Conservation (phyloP, 2,797 vertebrate species). For the Psittacula echo region DNA sequence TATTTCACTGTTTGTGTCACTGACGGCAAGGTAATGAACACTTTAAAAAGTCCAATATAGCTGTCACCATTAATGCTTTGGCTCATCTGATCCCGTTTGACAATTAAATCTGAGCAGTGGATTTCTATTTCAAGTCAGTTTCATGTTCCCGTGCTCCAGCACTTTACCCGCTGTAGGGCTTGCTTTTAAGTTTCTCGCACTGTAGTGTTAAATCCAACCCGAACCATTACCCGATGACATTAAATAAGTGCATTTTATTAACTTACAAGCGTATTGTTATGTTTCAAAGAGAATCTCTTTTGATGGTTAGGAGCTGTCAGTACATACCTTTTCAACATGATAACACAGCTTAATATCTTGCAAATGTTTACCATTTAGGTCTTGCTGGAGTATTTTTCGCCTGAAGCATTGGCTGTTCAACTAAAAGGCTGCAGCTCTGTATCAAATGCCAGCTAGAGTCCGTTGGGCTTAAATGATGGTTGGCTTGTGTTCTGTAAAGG, state of each 20-base stretch:
- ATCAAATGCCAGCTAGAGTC: background rate
- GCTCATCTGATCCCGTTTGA: background rate
- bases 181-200: background rate
- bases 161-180: background rate
- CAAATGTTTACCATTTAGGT: background rate
- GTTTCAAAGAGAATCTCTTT: background rate
- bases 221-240: background rate
- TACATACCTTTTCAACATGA: accelerated
- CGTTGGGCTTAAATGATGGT: background rate
- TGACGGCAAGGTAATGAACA: background rate
- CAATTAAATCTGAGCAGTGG: background rate
- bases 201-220: background rate
- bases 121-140: background rate
- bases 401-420: background rate
- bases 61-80: background rate
- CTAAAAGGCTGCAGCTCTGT: background rate
- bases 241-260: background rate
- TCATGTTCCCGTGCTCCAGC: background rate
- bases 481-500: background rate
- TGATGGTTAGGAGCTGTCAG: background rate
- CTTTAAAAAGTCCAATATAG: background rate
- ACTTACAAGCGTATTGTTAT: background rate
- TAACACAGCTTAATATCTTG: background rate
- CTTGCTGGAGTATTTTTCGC: background rate
- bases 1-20: background rate